phyloP scores from a whole-genome alignment of 1,140 invertebrate species.

The Drosophila sturtevanti region DNA sequence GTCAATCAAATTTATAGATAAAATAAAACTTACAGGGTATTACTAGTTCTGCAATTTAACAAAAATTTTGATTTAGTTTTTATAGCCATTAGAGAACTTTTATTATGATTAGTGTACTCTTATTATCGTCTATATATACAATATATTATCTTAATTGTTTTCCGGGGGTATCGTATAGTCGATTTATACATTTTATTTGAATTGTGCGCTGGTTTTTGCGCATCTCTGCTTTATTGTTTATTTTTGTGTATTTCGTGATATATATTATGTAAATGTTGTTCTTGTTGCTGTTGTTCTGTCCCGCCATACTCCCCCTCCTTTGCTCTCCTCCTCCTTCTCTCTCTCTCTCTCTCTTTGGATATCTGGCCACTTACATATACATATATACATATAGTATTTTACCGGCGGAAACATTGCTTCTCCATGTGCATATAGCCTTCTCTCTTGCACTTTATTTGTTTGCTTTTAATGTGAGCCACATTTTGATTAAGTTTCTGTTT shows the following conservation, averaged over 20 bases:
- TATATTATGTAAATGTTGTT: background rate
- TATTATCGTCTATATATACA: too few species aligned
- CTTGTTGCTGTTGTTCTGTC: slow-evolving; percentile 12
- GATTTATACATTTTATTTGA: slow-evolving; percentile 19
- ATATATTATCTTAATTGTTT: background rate
- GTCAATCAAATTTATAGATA: background rate
- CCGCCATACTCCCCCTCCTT: slow-evolving; percentile 3
- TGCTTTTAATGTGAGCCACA: slow-evolving; percentile 51
- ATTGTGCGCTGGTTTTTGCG: slow-evolving; percentile 38
- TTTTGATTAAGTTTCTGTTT: slow-evolving; percentile 8
- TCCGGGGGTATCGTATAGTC: slow-evolving; percentile 2
- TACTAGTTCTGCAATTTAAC: too few species aligned
- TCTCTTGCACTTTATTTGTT: slow-evolving; percentile 15
- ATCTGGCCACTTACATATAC: too few species aligned
- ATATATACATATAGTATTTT: slow-evolving; percentile 17
- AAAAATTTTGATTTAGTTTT: too few species aligned
- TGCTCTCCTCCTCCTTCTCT: slow-evolving; percentile 18
- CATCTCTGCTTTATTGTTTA: slow-evolving; percentile 57
- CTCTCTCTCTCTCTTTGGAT: background rate
- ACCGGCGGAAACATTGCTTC: slow-evolving; percentile 62
- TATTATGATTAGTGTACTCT: too few species aligned
- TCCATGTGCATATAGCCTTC: slow-evolving; percentile 19
- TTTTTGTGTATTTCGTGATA: slow-evolving; percentile 41
- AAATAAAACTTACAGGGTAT: background rate
- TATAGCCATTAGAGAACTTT: too few species aligned